Base-by-base conservation (phyloP, 2,113 vertebrate species). In the Corythornis vintsioides region DNA sequence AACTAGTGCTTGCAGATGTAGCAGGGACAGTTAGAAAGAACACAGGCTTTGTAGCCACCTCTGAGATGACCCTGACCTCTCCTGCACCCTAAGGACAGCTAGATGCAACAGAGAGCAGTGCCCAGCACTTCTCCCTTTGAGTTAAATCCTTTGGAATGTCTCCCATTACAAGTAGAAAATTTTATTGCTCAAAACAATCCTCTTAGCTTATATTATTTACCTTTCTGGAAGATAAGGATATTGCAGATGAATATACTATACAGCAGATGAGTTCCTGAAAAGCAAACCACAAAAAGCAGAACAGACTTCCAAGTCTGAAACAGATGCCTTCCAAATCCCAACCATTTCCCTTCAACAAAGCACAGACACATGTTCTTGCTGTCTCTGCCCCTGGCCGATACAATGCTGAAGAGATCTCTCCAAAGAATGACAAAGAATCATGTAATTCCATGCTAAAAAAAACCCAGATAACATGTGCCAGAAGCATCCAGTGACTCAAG, bases 81-180 rank as follows among this genome's bases (percentile, higher is more conserved):
- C 18, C 73, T 25, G 65, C 50, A 57, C 38, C 15, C 17, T 20
- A 19, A 16, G 14, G 42, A 56, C 33, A 59, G 48, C 33, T 31
- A 19, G 12, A 59, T 42, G 43, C 33, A 75, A 11, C 0, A 38
- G 11, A 25, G 19, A 60, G 76, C 28, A 65, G 48, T 6, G 4
- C 15, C 43, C 80, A 75, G 33, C 4, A 67, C 42, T 31, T 19
- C 48, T 48, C 25, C 19, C 1, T 6, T 35, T 13, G 45, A 40
- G 6, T 22, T 14, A 45, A 18, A 25, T 5, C 80, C 9, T 63
- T 42, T 4, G n/a, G 20, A 33, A 59, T 11, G 11, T 35, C 21
- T 90, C 31, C n/a, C 0, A 0, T 29, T 38, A 42, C 25, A 40
- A 67, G 8, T 3, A 29, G 12, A 72, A 79, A 70, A 55, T 9